phyloP scores from a whole-genome alignment of 2,888 invertebrate species.

The Zeuzera pyrina region DNA sequence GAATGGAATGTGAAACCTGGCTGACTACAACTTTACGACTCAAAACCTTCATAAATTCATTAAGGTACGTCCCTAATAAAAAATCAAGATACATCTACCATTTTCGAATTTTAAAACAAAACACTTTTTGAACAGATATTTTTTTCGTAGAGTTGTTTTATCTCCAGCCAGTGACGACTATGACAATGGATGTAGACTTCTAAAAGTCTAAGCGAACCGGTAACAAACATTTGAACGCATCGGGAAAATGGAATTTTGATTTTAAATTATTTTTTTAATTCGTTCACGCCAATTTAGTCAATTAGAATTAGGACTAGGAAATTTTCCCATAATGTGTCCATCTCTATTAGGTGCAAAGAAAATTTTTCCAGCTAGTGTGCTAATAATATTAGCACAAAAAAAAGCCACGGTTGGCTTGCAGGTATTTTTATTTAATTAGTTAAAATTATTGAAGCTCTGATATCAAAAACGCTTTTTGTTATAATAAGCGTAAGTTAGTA shows the following conservation, averaged over 20 bases:
- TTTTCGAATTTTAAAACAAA: not conserved
- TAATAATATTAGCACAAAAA: constrained; percentile 18
- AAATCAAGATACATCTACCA: no score
- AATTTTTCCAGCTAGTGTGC: constrained; percentile 27
- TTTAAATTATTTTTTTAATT: not conserved
- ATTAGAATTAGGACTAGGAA: constrained; percentile 17
- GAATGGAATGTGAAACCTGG: constrained; percentile 37
- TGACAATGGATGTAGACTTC: constrained; percentile 51
- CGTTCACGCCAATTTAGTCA: constrained; percentile 26
- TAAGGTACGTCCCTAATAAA: no score
- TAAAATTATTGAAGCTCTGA: constrained; percentile 14
- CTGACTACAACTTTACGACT: constrained; percentile 46
- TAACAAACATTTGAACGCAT: constrained; percentile 36
- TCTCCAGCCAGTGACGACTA: constrained; percentile 36
- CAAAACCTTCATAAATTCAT: no score
- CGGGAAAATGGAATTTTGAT: constrained; percentile 36
- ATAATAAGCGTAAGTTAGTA: constrained; percentile 29
- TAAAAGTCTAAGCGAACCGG: constrained; percentile 56
- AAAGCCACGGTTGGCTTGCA: constrained; percentile 28
- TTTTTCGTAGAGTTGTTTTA: constrained; percentile 28
- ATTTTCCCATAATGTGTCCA: constrained; percentile 49
- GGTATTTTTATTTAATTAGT: constrained; percentile 16
- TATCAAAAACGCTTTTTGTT: constrained; percentile 34
- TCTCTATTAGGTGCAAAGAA: constrained; percentile 42
- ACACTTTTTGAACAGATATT: not conserved